phyloP scores from a whole-genome alignment of 2,113 vertebrate genomes.

The Cisticola juncidis region DNA sequence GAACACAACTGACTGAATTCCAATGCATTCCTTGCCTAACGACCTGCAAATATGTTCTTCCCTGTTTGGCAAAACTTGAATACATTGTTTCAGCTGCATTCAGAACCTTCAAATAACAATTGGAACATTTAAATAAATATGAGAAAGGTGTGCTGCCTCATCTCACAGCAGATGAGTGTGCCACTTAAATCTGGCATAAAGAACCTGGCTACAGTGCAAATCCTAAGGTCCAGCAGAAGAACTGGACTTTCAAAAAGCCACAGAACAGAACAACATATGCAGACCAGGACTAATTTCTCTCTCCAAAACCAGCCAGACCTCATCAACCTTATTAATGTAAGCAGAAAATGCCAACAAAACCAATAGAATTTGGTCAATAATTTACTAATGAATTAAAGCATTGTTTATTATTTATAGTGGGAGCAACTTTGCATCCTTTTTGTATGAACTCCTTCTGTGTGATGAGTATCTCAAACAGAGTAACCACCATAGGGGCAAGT shows the following conservation, averaged over 20 bases:
- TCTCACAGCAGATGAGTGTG: background rate
- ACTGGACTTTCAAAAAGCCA: background rate
- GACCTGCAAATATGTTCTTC: accelerated
- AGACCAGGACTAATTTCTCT: background rate
- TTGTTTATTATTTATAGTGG: background rate
- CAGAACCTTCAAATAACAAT: background rate
- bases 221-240: background rate
- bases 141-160: background rate
- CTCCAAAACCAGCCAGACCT: background rate
- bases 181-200: background rate
- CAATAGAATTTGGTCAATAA: background rate
- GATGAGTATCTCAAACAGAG: background rate
- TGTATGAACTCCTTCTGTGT: background rate
- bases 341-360: background rate
- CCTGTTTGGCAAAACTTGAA: background rate
- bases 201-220: background rate
- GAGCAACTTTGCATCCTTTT: background rate
- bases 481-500: background rate
- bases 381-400: background rate
- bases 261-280: background rate
- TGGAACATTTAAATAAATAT: background rate
- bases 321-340: background rate
- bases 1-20: background rate
- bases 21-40: background rate
- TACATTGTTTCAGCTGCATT: background rate